Conservation (phyloP, 2,888 invertebrate genomes). For the Pterostichus niger region DNA sequence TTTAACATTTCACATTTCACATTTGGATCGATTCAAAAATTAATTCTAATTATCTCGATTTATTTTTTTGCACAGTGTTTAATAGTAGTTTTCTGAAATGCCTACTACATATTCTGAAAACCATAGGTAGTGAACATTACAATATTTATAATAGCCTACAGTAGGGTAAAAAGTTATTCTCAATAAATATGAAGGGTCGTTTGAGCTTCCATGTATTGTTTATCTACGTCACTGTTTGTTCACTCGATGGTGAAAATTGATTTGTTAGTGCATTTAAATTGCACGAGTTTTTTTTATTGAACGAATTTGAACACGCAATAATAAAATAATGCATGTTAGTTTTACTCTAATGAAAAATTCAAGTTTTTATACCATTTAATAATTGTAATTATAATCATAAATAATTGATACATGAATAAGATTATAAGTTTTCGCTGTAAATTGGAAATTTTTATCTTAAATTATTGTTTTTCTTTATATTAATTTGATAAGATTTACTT, state of each 20-base stretch:
- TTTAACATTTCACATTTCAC: too few species aligned
- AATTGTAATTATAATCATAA: conserved; percentile 34
- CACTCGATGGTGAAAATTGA: conserved; percentile 34
- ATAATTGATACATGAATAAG: conserved; percentile 34
- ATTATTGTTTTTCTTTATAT: neutral
- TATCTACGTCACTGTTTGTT: neutral
- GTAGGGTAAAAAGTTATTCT: too few species aligned
- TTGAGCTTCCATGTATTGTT: neutral
- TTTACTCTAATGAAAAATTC: conserved; percentile 26
- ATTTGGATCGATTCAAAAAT: too few species aligned
- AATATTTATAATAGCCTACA: too few species aligned
- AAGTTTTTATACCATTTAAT: conserved; percentile 29
- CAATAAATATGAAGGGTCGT: too few species aligned
- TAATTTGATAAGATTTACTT: conserved; percentile 29
- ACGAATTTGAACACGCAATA: conserved; percentile 24
- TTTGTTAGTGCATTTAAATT: conserved; percentile 30
- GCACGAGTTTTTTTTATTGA: conserved; percentile 30
- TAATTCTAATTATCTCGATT: too few species aligned
- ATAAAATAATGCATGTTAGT: conserved; percentile 42
- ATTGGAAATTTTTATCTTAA: neutral
- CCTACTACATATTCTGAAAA: too few species aligned
- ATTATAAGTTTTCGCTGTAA: conserved; percentile 21
- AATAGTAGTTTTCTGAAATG: too few species aligned
- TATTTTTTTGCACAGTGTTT: too few species aligned
- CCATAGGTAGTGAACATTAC: too few species aligned